These are phyloP conservation scores for Zeugodacus cucurbitae DNA, from an alignment of 1,140 invertebrate genomes.

Conservation along the genomic window DNA sequence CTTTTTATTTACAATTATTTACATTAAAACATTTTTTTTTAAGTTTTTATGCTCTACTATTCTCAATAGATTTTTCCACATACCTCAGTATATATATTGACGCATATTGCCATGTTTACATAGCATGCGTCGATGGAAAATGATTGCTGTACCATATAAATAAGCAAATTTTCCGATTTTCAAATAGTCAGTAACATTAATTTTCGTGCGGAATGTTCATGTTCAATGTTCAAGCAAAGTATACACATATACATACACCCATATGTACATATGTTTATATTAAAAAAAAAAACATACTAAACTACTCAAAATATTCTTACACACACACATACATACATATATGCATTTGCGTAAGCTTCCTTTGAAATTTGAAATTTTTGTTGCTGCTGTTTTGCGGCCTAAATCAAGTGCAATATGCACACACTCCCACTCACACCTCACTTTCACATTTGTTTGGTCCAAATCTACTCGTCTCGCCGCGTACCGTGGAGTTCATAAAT, in stretches of 20 bases:
- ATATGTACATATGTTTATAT: neutral
- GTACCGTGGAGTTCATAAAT: neutral
- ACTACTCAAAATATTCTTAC: neutral
- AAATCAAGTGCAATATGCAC: neutral
- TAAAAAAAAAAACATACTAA: neutral
- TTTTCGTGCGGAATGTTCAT: slow-evolving; percentile 31
- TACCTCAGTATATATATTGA: neutral
- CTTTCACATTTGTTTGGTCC: neutral
- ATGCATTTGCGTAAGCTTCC: neutral
- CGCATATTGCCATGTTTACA: neutral
- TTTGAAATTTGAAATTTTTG: neutral
- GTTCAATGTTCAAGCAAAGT: slow-evolving; percentile 3
- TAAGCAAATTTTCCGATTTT: neutral
- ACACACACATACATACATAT: neutral
- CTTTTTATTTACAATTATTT: too few species aligned
- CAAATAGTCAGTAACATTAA: neutral
- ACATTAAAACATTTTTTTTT: neutral
- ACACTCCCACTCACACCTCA: neutral
- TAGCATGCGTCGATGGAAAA: neutral
- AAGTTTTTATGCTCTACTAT: neutral
- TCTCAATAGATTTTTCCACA: neutral
- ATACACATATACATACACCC: neutral
- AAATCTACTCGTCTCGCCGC: neutral
- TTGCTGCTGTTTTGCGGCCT: neutral
- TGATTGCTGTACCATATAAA: neutral